phyloP scores from a whole-genome alignment of 2,888 invertebrate species.

The Tiliacea aurago region DNA sequence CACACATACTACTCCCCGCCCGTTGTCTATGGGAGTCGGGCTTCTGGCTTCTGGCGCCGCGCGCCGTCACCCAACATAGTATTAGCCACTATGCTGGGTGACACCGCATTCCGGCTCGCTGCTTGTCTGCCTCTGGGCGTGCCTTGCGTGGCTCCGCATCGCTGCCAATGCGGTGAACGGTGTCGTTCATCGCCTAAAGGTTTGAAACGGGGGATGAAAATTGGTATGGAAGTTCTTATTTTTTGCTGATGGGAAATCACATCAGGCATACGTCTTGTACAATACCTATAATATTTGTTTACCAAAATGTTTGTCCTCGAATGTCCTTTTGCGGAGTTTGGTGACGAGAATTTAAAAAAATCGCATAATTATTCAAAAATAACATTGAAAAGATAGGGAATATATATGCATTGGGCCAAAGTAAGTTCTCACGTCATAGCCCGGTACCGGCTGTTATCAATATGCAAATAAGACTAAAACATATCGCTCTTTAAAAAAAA shows the following conservation, averaged over 20 bases:
- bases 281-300: background rate
- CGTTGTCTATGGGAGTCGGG: no score
- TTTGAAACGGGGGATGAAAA: background rate
- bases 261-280: background rate
- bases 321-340: background rate
- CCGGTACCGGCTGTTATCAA: background rate
- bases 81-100: background rate
- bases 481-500: slow-evolving; percentile 16
- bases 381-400: background rate
- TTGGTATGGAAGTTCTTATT: no score
- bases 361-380: background rate
- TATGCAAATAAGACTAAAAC: background rate
- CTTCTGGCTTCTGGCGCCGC: background rate
- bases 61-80: background rate
- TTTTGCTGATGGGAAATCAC: background rate
- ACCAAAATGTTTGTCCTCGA: background rate
- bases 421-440: background rate
- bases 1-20: background rate
- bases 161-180: background rate
- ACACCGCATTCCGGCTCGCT: background rate
- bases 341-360: background rate
- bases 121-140: no score
- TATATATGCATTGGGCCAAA: background rate
- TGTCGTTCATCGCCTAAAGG: background rate
- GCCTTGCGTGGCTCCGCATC: background rate